Percentiles rank a stretch among this genome's conserved stretches.
Conservation (phyloP, 2,888 invertebrate genomes). For the Marasmarcha lunaedactyla region DNA sequence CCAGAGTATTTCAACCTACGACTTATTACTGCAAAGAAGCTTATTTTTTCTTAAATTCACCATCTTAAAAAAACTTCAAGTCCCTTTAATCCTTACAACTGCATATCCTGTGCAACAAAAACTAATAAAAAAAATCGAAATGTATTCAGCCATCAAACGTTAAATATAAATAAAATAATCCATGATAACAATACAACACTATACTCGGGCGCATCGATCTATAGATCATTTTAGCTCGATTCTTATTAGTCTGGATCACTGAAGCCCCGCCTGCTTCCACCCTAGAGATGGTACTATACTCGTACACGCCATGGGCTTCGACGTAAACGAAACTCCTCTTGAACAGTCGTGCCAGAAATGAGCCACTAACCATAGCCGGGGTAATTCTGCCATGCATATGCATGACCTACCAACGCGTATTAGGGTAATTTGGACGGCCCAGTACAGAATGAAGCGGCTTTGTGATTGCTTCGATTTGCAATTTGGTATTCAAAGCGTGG, state of each 20-base stretch:
- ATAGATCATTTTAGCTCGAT: slow-evolving; percentile 66
- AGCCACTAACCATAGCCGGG: too few species aligned
- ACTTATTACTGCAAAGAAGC: too few species aligned
- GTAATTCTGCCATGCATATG: neutral
- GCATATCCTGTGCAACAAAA: slow-evolving; percentile 18
- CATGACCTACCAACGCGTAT: neutral
- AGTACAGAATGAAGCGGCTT: neutral
- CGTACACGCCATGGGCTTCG: too few species aligned
- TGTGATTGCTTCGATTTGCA: slow-evolving; percentile 5
- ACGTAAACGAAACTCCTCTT: too few species aligned
- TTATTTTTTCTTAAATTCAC: too few species aligned
- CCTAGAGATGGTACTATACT: too few species aligned
- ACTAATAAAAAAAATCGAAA: slow-evolving; percentile 28
- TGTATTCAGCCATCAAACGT: slow-evolving; percentile 54
- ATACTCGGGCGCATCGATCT: slow-evolving; percentile 44
- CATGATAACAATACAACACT: slow-evolving; percentile 58
- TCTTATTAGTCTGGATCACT: slow-evolving; percentile 58
- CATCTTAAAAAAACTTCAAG: too few species aligned
- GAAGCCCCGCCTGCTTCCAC: slow-evolving; percentile 52
- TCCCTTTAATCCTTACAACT: too few species aligned
- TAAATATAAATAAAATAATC: slow-evolving; percentile 57
- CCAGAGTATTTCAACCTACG: too few species aligned
- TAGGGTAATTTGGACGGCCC: neutral
- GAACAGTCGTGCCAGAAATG: too few species aligned
- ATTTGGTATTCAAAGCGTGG: slow-evolving; percentile 3